Base-by-base conservation (phyloP, 2,888 invertebrate species). In the Callimorpha dominula region DNA sequence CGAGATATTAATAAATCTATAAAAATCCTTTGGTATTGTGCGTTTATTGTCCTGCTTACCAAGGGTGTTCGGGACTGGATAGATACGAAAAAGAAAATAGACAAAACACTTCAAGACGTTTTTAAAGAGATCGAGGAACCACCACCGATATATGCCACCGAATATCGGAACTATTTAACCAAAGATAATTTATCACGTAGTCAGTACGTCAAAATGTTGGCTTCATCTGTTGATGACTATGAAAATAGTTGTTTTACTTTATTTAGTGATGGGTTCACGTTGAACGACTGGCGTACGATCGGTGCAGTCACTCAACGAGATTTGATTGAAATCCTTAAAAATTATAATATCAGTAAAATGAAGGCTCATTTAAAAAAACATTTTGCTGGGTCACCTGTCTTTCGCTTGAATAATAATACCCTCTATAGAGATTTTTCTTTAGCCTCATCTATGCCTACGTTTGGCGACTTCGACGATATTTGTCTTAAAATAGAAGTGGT, bases 171-270 rank as follows among this genome's bases (percentile, higher is more conserved):
- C 3, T 20, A 12, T 12, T 9, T 57, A 57, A 0, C 12, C 4
- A 4, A 20, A 12, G 1, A 20, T 4, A 3, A 12, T 20, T 5
- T 57, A 11, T 20, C 57, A 12, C 0, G 11, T 0, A 9, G 0
- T 1, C 57, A 57, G 11, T 12, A 11, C 31, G 2, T 31, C 31
- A 31, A 2, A 31, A 2, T 31, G 31, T 31, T 31, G 31, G 31
- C 31, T 31, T 31, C 31, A 2, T 31, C 1, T 31, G 31, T 31
- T 31, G 31, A 31, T 31, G 31, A 31, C 31, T 31, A 31, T 31
- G 31, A 31, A 31, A 31, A 31, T 31, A 2, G 31, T 31, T 31
- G 31, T 31, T 31, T 31, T 2, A 31, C 31, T 31, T 31, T 31
- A 31, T 31, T 31, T 31, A 31, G 2, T 31, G 31, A 31, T 31